phyloP scores from a whole-genome alignment of 2,888 invertebrate species.

The Pyrrhia umbra region DNA sequence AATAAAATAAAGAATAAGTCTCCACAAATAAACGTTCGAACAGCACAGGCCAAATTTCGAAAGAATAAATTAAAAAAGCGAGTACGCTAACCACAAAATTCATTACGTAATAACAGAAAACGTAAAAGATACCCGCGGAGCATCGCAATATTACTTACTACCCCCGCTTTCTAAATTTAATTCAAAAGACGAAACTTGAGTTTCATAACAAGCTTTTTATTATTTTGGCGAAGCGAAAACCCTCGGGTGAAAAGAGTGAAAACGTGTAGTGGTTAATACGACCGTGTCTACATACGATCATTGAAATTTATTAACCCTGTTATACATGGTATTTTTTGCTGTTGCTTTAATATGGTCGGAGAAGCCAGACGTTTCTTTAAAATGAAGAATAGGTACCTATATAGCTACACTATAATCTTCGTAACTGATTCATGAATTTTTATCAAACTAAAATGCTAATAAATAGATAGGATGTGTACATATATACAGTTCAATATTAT shows the following conservation, averaged over 20 bases:
- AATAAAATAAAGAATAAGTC: slow-evolving; percentile 1
- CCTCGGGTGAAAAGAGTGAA: slow-evolving; percentile 39
- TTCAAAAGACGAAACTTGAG: slow-evolving; percentile 51
- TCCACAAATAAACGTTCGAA: slow-evolving; percentile 16
- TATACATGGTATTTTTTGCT: slow-evolving; percentile 10
- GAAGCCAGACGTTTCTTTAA: not conserved
- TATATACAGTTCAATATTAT: not conserved
- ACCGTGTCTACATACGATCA: slow-evolving; percentile 44
- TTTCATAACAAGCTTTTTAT: slow-evolving; percentile 60
- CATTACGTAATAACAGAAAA: slow-evolving; percentile 43
- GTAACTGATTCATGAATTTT: slow-evolving; percentile 4
- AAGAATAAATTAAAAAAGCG: slow-evolving; percentile 37
- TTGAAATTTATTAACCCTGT: slow-evolving; percentile 49
- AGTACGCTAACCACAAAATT: slow-evolving; percentile 32
- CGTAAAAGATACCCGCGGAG: slow-evolving; percentile 40
- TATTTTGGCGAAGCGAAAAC: slow-evolving; percentile 52
- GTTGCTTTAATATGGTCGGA: slow-evolving; percentile 13
- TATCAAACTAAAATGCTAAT: not conserved
- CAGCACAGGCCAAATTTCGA: slow-evolving; percentile 11
- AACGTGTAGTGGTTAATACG: slow-evolving; percentile 35
- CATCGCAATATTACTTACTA: slow-evolving; percentile 50
- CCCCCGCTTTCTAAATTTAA: slow-evolving; percentile 57
- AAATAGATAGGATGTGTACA: not conserved
- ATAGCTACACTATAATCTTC: not conserved
- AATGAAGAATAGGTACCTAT: not conserved